Conservation (phyloP, 2,113 vertebrate genomes). For the Nanorana parkeri region DNA sequence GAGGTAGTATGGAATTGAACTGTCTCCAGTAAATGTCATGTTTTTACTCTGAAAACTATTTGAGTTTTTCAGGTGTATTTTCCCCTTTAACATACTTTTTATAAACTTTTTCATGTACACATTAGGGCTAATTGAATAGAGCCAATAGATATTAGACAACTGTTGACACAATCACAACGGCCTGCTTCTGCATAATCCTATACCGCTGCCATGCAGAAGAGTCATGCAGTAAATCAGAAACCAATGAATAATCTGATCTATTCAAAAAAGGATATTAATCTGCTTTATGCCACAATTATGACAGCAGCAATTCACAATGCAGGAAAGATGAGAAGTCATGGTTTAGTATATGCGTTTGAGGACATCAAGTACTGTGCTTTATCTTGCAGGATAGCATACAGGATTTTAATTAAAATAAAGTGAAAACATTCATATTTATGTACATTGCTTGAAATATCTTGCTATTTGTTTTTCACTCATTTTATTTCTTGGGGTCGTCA, state of each 20-base stretch:
- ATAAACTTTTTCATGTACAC: too few species aligned
- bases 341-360: neutral
- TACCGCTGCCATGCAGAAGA: neutral
- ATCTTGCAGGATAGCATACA: neutral
- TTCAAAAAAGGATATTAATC: neutral
- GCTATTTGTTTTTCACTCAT: neutral
- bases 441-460: neutral
- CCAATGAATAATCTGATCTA: neutral
- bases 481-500: constrained; percentile 1
- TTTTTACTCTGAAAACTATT: too few species aligned
- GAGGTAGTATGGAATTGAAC: too few species aligned
- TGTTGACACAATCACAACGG: neutral
- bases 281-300: neutral
- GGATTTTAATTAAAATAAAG: constrained; percentile 4
- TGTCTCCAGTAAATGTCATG: too few species aligned
- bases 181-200: neutral
- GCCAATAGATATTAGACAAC: neutral
- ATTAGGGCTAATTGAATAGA: neutral
- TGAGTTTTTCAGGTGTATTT: too few species aligned
- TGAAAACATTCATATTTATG: neutral
- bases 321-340: neutral
- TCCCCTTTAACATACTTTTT: too few species aligned
- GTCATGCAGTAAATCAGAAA: neutral
- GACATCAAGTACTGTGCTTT: constrained; percentile 1
- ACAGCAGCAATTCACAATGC: constrained; percentile 3